Conservation (phyloP, 2,113 vertebrate species). For the Eurystomus gularis region DNA sequence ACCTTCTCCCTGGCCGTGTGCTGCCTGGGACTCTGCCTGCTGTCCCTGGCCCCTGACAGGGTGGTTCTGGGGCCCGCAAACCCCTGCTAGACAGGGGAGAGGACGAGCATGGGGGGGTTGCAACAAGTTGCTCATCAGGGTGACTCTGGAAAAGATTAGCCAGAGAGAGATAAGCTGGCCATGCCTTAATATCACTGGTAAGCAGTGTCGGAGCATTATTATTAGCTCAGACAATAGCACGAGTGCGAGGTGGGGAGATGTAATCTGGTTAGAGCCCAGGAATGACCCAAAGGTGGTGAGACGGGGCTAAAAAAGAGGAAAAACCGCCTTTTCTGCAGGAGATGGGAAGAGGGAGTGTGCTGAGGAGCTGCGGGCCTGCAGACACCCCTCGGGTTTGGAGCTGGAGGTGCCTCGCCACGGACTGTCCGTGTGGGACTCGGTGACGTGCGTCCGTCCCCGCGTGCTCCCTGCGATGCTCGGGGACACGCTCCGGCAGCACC, state of each 20-base stretch:
- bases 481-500: not conserved
- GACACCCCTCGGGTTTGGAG: accelerated
- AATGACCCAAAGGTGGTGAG: not conserved
- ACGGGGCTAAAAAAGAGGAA: not conserved
- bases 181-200: constrained; percentile 34
- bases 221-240: constrained; percentile 28
- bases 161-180: constrained; percentile 56
- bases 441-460: not conserved
- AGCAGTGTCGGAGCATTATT: constrained; percentile 58
- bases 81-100: not conserved
- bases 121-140: constrained; percentile 31
- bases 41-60: not conserved
- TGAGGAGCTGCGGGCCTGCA: accelerated
- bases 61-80: not conserved
- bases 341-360: not conserved
- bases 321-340: accelerated
- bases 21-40: not conserved
- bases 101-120: not conserved
- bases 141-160: constrained; percentile 66
- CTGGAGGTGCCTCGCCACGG: not conserved
- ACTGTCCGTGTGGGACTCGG: not conserved
- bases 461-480: not conserved
- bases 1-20: not conserved
- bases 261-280: not conserved
- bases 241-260: not conserved